A percentile compares a stretch with the other conserved stretches of the same genome.
phyloP scores from a whole-genome alignment of 2,113 vertebrate genomes.

The Alexandromys fortis region DNA sequence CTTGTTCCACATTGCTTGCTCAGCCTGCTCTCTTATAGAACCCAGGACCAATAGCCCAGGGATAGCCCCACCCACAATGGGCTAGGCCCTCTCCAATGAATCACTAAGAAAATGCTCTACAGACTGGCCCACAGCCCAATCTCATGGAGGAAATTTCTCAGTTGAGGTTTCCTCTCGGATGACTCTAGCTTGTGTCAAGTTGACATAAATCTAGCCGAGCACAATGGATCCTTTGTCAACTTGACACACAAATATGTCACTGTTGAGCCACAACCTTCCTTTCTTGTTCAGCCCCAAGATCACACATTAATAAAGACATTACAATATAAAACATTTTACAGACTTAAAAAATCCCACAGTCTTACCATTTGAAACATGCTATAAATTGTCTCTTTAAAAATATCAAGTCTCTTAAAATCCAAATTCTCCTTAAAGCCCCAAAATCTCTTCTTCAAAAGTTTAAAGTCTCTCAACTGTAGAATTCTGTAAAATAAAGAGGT shows the following conservation, averaged over 20 bases:
- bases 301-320: not conserved
- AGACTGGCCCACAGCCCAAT: not conserved
- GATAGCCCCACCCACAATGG: too few relatives aligned
- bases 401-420: not conserved
- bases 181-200: not conserved
- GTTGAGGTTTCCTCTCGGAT: not conserved
- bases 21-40: not conserved
- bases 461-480: not conserved
- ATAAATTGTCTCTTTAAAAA: not conserved
- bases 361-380: not conserved
- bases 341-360: not conserved
- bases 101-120: not conserved
- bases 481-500: not conserved
- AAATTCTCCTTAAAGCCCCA: not conserved
- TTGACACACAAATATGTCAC: not conserved
- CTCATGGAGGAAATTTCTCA: not conserved
- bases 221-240: not conserved
- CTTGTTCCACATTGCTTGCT: not conserved
- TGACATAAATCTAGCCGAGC: not conserved
- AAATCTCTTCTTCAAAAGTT: not conserved
- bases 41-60: not conserved
- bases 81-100: too few relatives aligned
- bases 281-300: not conserved
- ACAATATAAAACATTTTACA: not conserved
- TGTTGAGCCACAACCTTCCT: not conserved